Percentiles rank a stretch among this genome's conserved stretches.
Evolutionary conservation across 1,140 invertebrate species (phyloP).

Genomic region (Atopsyche davidsoni): DNA sequence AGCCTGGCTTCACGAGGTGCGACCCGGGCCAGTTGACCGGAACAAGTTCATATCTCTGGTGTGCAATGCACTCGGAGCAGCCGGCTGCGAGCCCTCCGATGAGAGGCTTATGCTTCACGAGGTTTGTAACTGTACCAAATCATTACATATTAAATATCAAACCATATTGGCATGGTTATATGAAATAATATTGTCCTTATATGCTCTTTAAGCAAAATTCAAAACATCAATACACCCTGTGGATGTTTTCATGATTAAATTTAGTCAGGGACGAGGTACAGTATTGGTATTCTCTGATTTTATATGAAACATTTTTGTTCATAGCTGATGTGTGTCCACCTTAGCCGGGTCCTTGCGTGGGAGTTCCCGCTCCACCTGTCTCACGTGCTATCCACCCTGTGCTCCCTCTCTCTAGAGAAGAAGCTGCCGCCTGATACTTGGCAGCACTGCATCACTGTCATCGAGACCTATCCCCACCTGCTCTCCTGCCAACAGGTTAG

Average conservation of each 20-base stretch:
- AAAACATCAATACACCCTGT: too few species aligned
- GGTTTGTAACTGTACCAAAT: conserved; percentile 14
- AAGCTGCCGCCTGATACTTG: conserved; percentile 25
- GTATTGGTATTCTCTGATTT: too few species aligned
- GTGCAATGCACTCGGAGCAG: conserved; percentile 20
- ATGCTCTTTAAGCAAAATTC: too few species aligned
- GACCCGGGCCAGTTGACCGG: conserved; percentile 13
- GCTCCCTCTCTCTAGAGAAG: conserved; percentile 18
- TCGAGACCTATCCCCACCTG: conserved; percentile 26
- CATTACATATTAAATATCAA: neutral
- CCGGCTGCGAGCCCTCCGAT: conserved; percentile 9
- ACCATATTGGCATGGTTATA: too few species aligned
- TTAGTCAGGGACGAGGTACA: too few species aligned
- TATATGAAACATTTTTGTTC: too few species aligned
- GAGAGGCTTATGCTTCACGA: conserved; percentile 24
- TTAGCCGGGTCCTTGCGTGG: conserved; percentile 24
- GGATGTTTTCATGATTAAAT: too few species aligned
- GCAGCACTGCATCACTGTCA: conserved; percentile 26
- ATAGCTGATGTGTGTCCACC: conserved; percentile 27
- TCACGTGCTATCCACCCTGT: conserved; percentile 20
- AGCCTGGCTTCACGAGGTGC: conserved; percentile 18
- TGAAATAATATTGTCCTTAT: too few species aligned
- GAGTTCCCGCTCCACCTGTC: conserved; percentile 24
- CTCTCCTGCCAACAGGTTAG: conserved; percentile 21
- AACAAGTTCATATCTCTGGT: conserved; percentile 15